Percentiles rank a stretch among this genome's conserved stretches.
phyloP scores from a whole-genome alignment of 2,888 invertebrate genomes.

The Clusia tigrina region DNA sequence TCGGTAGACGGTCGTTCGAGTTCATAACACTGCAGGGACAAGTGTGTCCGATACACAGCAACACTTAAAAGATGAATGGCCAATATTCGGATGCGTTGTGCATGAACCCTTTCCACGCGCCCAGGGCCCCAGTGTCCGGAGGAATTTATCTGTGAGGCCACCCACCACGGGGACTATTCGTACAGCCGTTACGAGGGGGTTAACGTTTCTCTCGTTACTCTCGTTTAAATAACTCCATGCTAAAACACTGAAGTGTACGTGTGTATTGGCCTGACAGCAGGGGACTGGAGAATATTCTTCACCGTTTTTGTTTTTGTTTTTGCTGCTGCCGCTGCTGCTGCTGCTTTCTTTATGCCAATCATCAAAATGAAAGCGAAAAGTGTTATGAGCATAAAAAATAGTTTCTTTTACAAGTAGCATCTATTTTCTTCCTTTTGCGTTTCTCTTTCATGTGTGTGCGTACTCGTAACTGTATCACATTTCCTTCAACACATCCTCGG shows the following conservation, averaged over 20 bases:
- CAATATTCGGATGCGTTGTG: conserved; percentile 18
- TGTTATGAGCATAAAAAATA: not conserved
- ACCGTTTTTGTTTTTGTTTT: not conserved
- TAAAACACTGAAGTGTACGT: not conserved
- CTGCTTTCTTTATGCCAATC: conserved; percentile 9
- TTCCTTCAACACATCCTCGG: not conserved
- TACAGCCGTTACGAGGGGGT: not conserved
- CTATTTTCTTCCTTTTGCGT: not conserved
- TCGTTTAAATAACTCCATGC: conserved; percentile 4
- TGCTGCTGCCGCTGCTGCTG: not conserved
- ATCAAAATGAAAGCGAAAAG: conserved; percentile 11
- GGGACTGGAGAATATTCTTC: not conserved
- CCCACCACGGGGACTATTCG: not conserved
- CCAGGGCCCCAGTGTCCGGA: not conserved
- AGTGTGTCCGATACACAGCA: conserved; percentile 5
- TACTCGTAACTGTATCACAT: not conserved
- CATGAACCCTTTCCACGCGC: not conserved
- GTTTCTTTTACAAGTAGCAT: too few species aligned
- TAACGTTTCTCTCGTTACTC: not conserved
- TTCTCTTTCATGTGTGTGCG: not conserved
- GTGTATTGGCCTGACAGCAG: not conserved
- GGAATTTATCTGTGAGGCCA: conserved; percentile 12
- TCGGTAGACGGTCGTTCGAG: too few species aligned
- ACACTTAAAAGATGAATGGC: conserved; percentile 27
- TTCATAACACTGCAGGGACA: conserved; percentile 4